Percentiles rank a stretch among this genome's conserved stretches.
Conservation (phyloP, 2,113 vertebrate genomes). For the Paralichthys olivaceus region DNA sequence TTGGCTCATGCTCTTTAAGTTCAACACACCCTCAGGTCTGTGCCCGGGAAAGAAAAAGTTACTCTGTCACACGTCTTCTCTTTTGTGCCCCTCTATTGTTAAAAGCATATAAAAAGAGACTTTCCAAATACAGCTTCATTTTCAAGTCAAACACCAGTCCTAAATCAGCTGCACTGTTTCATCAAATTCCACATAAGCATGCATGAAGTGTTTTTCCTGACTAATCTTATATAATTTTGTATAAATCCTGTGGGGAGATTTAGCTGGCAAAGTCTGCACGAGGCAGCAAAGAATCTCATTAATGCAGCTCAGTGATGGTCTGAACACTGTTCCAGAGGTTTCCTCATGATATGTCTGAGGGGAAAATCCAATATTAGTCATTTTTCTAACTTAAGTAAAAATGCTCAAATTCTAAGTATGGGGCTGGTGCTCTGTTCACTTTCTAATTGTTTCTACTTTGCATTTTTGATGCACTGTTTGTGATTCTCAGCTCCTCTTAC, state of each 20-base stretch:
- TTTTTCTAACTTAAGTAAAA: background rate
- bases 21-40: too few species aligned
- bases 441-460: background rate
- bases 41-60: too few species aligned
- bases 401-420: background rate
- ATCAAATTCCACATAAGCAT: constrained; percentile 20
- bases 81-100: too few species aligned
- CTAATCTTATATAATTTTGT: constrained; percentile 22
- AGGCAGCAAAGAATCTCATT: background rate
- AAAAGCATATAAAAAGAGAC: background rate
- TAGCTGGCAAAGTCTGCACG: background rate
- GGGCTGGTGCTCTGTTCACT: background rate
- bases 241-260: background rate
- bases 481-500: background rate
- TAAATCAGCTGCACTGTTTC: constrained; percentile 14
- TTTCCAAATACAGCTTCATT: background rate
- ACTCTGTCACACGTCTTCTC: too few species aligned
- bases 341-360: background rate
- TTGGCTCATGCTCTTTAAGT: constrained; percentile 6
- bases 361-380: background rate
- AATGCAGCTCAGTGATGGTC: background rate
- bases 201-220: constrained; percentile 17
- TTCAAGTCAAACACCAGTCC: background rate
- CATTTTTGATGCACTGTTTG: background rate
- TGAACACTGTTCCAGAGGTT: background rate